Base-by-base conservation (phyloP, 2,888 invertebrate species). In the Nephrotoma guestfalica region DNA sequence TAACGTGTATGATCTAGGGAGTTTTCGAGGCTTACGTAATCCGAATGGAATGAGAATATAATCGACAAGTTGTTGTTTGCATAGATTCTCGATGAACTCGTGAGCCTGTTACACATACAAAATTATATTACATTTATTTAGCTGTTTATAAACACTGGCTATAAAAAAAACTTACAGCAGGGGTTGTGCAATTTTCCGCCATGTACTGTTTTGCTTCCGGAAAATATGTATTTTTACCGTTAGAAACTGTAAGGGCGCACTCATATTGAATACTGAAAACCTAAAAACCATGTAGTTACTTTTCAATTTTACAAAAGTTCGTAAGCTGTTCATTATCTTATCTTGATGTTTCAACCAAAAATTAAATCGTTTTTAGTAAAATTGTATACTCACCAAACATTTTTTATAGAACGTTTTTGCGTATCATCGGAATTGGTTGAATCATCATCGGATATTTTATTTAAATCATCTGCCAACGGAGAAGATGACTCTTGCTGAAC, bases 111-210 rank as follows among this genome's bases (percentile, higher is more conserved):
- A 83, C 4, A 6, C 7, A 41, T 41, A 41, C 15, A 41, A 84
- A 30, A 83, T 83, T 13, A 83, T 40, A 41, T 41, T 11, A 47
- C 1, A 47, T n/a, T 1, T 13, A 15, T 71, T 71, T 71, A 15
- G n/a, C n/a, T n/a, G n/a, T 85, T 84, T 84, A 3, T 41, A n/a
- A 43, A 30, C 1, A 3, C 1, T 9, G 9, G 7, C 11, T 1
- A 40, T 15, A 0, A 13, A 41, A 47, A 30, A 45, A 18, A 88
- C 89, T 89, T 88, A 91, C 91, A 88, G 89, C 51, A 90, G 88
- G 86, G 89, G 88, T 85, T 90, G 90, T 41, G 88, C 88, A 88
- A 90, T 89, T 86, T 88, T 89, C 89, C 89, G 89, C 91, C 90
- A 91, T 4, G 88, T 88, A 84, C 88, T 89, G 71, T 88, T 88